Evolutionary conservation across 92 coral and sea anemone genomes (phyloP).

Genomic region (Bergia puertoricense): DNA sequence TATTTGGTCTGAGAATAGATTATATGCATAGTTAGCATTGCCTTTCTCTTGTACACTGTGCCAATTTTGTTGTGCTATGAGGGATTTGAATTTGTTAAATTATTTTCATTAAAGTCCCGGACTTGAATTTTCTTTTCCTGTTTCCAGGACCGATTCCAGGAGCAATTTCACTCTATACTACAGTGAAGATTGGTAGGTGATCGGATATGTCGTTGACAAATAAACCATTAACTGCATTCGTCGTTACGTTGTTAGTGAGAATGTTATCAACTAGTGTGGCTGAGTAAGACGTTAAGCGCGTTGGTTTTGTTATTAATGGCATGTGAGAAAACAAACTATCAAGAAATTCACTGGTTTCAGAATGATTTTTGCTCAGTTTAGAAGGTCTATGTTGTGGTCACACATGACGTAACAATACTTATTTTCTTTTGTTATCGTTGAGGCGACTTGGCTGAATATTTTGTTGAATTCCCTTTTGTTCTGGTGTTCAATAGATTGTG

Average conservation of each 20-base stretch:
- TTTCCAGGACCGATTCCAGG: neutral
- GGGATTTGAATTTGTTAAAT: too few species aligned
- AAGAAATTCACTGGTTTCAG: too few species aligned
- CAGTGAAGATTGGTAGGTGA: constrained; percentile 26
- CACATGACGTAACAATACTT: too few species aligned
- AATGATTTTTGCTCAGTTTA: too few species aligned
- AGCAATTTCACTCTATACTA: neutral
- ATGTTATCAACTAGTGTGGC: neutral
- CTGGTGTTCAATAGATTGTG: too few species aligned
- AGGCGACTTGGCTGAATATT: too few species aligned
- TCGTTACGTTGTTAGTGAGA: neutral
- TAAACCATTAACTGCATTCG: too few species aligned
- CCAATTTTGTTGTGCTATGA: neutral
- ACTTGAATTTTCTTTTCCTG: neutral
- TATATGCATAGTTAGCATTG: neutral
- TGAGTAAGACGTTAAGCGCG: constrained; percentile 25
- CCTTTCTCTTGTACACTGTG: neutral
- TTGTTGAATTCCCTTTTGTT: too few species aligned
- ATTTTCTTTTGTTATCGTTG: too few species aligned
- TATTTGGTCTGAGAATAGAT: constrained; percentile 17
- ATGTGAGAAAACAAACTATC: neutral
- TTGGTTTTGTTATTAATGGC: constrained; percentile 32
- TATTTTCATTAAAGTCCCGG: neutral
- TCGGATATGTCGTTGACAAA: constrained; percentile 31
- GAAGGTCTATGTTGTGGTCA: too few species aligned